Percentiles rank a stretch among this genome's conserved stretches.
Evolutionary conservation across 2,797 vertebrate genomes (phyloP).

Genomic region (Esox lucius): DNA sequence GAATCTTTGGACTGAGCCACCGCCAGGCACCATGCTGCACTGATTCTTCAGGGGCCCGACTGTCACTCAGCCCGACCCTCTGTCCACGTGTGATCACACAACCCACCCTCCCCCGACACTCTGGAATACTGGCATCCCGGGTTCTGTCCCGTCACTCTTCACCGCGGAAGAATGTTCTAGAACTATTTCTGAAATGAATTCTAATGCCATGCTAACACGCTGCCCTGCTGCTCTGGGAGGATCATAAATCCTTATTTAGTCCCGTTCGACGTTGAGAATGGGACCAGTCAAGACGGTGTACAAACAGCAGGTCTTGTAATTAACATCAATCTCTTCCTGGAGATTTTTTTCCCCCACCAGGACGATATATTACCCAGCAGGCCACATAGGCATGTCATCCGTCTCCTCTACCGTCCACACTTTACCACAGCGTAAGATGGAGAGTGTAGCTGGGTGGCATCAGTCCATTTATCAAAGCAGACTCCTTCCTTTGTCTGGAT

Average conservation of each 20-base stretch:
- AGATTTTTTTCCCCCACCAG: not conserved
- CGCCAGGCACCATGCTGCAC: slow-evolving; percentile 39
- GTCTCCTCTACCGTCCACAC: not conserved
- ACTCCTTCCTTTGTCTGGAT: slow-evolving; percentile 60
- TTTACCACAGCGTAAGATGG: not conserved
- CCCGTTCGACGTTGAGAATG: not conserved
- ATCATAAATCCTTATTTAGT: not conserved
- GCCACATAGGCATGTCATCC: not conserved
- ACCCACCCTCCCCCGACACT: slow-evolving; percentile 14
- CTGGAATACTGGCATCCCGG: not conserved
- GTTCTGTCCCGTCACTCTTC: not conserved
- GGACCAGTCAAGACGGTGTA: not conserved
- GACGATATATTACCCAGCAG: not conserved
- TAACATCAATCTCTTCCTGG: too few species aligned
- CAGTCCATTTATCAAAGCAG: slow-evolving; percentile 56
- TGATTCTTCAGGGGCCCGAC: slow-evolving; percentile 29
- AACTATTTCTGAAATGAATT: not conserved
- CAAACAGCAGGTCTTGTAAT: not conserved
- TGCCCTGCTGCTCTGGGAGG: not conserved
- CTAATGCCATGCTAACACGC: not conserved
- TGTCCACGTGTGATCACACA: slow-evolving; percentile 18
- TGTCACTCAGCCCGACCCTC: slow-evolving; percentile 24
- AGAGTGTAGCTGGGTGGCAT: not conserved
- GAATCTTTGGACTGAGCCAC: slow-evolving; percentile 33
- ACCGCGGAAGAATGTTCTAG: not conserved